These are phyloP conservation scores for Emmelina monodactyla DNA, from an alignment of 2,888 invertebrate genomes.

Conservation along the genomic window DNA sequence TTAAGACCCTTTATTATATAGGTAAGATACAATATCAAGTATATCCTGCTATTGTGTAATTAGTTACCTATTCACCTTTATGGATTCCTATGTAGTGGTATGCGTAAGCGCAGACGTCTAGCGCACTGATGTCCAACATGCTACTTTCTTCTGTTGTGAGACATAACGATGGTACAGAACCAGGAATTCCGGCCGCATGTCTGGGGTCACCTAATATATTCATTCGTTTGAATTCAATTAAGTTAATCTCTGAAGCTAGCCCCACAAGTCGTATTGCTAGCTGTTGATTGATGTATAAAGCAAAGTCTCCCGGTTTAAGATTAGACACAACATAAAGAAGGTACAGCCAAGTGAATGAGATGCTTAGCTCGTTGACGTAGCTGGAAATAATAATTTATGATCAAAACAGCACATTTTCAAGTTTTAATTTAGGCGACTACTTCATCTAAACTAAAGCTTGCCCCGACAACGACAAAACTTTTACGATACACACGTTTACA, in stretches of 20 bases:
- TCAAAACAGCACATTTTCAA: no score
- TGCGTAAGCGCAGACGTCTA: conserved; percentile 78
- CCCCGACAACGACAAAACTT: no score
- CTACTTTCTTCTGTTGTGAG: conserved; percentile 6
- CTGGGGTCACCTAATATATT: no score
- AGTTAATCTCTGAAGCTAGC: conserved; percentile 78
- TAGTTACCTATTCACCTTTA: no score
- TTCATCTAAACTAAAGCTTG: no score
- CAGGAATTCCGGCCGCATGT: conserved; percentile 19
- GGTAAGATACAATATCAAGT: no score
- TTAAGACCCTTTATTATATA: no score
- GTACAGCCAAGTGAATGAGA: conserved; percentile 80
- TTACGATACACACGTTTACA: no score
- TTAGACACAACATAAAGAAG: conserved; percentile 78
- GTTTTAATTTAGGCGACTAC: no score
- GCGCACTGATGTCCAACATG: conserved; percentile 40
- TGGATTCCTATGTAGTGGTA: conserved; percentile 86
- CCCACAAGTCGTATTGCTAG: conserved; percentile 84
- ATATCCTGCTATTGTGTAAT: no score
- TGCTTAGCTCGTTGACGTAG: conserved; percentile 72
- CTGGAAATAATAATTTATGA: conserved; percentile 58
- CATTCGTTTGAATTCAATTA: conserved; percentile 19
- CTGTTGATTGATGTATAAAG: conserved; percentile 82
- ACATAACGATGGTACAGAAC: conserved; percentile 19
- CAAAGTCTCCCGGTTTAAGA: conserved; percentile 70